phyloP scores from a whole-genome alignment of 37 sponge, comb jelly and placozoan genomes.

The Cliona cf. orientalis region DNA sequence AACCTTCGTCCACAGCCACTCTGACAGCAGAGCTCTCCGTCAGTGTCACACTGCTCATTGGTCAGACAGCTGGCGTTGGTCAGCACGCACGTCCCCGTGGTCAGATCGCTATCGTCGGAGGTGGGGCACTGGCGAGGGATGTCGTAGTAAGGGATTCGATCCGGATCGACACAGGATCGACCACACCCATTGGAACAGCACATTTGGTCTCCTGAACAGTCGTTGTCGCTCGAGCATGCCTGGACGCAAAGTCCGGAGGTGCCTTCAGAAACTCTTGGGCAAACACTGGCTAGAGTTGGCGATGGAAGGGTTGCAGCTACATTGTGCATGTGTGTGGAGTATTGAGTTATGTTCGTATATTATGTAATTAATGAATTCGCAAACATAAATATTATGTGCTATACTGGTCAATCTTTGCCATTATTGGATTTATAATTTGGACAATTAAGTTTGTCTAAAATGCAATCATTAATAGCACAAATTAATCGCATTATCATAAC shows the following conservation, averaged over 20 bases:
- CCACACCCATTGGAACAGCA: conserved; percentile 64
- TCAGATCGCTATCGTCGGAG: not conserved
- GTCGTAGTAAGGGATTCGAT: conserved; percentile 7
- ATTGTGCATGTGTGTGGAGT: too few species aligned
- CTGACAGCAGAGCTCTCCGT: conserved; percentile 28
- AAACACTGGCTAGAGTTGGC: not conserved
- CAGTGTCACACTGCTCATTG: not conserved
- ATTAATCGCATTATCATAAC: too few species aligned
- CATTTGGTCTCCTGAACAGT: conserved; percentile 1
- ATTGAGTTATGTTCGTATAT: too few species aligned
- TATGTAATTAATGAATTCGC: too few species aligned
- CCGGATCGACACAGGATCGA: not conserved
- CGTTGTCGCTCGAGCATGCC: not conserved
- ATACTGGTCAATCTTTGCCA: too few species aligned
- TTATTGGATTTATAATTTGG: too few species aligned
- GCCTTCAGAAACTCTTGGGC: too few species aligned
- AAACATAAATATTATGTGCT: too few species aligned
- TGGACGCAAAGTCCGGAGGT: conserved; percentile 18
- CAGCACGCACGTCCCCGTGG: too few species aligned
- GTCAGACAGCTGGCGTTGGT: not conserved
- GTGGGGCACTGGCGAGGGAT: conserved; percentile 11
- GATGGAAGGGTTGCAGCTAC: too few species aligned
- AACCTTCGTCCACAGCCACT: conserved; percentile 37
- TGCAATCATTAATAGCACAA: too few species aligned
- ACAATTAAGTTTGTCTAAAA: too few species aligned